A percentile compares a stretch with the other conserved stretches of the same genome.
These are phyloP conservation scores for Sturnira hondurensis DNA, from an alignment of 2,113 vertebrate species.

Conservation along the genomic window DNA sequence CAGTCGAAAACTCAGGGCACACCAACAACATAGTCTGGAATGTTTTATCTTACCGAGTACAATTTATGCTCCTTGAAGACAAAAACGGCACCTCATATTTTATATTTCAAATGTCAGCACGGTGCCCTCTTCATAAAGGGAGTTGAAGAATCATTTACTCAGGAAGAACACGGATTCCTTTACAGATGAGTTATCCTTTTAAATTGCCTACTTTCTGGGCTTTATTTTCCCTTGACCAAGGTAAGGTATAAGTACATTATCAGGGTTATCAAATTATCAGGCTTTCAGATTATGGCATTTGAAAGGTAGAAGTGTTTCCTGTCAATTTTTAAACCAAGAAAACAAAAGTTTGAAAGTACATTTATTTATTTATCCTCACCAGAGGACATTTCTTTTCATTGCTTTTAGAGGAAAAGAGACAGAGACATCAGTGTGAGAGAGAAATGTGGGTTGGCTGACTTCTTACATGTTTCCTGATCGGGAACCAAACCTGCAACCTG, in stretches of 20 bases:
- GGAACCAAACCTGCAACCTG: no score
- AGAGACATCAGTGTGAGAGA: no score
- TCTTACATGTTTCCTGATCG: no score
- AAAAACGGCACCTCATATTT: neutral
- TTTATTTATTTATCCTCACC: neutral
- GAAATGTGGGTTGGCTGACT: no score
- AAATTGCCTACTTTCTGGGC: neutral
- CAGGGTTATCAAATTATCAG: neutral
- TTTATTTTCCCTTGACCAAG: neutral
- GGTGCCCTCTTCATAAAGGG: slow-evolving; percentile 5
- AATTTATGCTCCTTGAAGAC: neutral
- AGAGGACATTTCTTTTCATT: neutral
- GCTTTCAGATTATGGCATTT: neutral
- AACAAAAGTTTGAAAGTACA: neutral
- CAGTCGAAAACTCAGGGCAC: neutral
- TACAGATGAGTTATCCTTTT: neutral
- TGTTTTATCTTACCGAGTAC: neutral
- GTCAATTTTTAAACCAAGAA: slow-evolving; percentile 12
- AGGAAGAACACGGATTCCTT: neutral
- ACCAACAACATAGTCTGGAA: neutral
- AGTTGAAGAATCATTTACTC: neutral
- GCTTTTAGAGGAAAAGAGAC: no score
- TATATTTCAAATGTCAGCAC: neutral
- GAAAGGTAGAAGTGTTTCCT: neutral
- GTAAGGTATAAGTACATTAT: neutral